These are phyloP conservation scores for Dinocampus coccinellae DNA, from an alignment of 2,888 invertebrate species.

Conservation along the genomic window DNA sequence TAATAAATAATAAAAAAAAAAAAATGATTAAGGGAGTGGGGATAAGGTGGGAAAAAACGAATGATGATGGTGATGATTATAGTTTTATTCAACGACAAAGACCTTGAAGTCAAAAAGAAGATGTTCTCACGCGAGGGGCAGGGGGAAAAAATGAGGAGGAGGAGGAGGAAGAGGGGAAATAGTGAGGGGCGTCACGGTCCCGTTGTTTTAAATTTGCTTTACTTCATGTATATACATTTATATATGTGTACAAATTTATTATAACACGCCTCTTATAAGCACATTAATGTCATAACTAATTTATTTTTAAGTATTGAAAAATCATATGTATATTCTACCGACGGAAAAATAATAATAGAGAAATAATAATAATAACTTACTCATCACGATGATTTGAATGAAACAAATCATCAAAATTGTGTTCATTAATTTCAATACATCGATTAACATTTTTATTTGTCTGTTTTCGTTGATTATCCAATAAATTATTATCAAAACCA, in stretches of 20 bases:
- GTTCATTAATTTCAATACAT: slow-evolving; percentile 51
- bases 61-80: slow-evolving; percentile 4
- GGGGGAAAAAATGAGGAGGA: slow-evolving; percentile 29
- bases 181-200: slow-evolving; percentile 36
- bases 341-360: not conserved
- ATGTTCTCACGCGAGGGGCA: slow-evolving; percentile 31
- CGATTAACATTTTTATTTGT: slow-evolving; percentile 24
- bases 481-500: slow-evolving; percentile 36
- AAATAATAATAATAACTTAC: slow-evolving; percentile 48
- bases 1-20: too few relatives aligned
- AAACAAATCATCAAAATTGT: slow-evolving; percentile 54
- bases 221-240: not conserved
- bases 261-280: slow-evolving; percentile 11
- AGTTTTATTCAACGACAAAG: slow-evolving; percentile 16
- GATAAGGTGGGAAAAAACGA: not conserved
- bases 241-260: slow-evolving; percentile 9
- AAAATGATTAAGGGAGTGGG: not conserved
- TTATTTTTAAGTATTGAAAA: not conserved
- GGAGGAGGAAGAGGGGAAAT: too few relatives aligned
- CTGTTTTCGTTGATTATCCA: slow-evolving; percentile 21
- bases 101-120: slow-evolving; percentile 13
- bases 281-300: not conserved
- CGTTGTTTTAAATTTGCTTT: slow-evolving; percentile 32
- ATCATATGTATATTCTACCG: not conserved
- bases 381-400: slow-evolving; percentile 53